Evolutionary conservation across 2,113 vertebrate species (phyloP), one percentile per base, ranked within the genome.

Genomic region (Bagarius yarrelli): DNA sequence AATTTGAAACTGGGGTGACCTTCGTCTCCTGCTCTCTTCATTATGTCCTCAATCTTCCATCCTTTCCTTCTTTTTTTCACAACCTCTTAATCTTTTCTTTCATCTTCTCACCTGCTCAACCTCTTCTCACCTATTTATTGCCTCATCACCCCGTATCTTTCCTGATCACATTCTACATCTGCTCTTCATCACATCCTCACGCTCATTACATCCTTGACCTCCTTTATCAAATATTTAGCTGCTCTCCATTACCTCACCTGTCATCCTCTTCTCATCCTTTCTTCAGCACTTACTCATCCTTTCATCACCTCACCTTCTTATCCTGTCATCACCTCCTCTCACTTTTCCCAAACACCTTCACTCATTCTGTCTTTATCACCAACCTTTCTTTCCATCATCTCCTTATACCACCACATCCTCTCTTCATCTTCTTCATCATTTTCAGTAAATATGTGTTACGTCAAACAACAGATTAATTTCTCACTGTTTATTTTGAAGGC

Each of bases 401-500:
- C 18, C 8, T 64, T 9, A 40, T 64, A 15, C 18, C 12, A 1
- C 13, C 6, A 4, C 57, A 27, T n/a, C 34, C 13, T 0, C 34
- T 44, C 21, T 2, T 67, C 40, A 44, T 66, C 18, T 3, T 36
- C 34, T 23, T 8, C 36, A 40, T 40, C 34, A 70, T 69, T 63
- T 18, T 66, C 21, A 21, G 40, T 34, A 69, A 76, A 50, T 34
- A 47, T 70, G 15, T 57, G 21, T 69, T 55, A 72, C 36, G 60
- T 75, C 80, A 34, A 81, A 75, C 55, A 19, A 27, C n/a, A 64
- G 81, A 60, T 81, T 63, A 70, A 76, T 64, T 18, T 44, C 63
- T 32, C 44, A 76, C 60, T 76, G 71, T 59, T 81, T 60, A 66
- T 78, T 78, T 79, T 12, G 53, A 76, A 78, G 57, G 32, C 21